A percentile compares a stretch with the other conserved stretches of the same genome.
phyloP scores from a whole-genome alignment of 2,888 invertebrate genomes.

The Conops quadrifasciatus region DNA sequence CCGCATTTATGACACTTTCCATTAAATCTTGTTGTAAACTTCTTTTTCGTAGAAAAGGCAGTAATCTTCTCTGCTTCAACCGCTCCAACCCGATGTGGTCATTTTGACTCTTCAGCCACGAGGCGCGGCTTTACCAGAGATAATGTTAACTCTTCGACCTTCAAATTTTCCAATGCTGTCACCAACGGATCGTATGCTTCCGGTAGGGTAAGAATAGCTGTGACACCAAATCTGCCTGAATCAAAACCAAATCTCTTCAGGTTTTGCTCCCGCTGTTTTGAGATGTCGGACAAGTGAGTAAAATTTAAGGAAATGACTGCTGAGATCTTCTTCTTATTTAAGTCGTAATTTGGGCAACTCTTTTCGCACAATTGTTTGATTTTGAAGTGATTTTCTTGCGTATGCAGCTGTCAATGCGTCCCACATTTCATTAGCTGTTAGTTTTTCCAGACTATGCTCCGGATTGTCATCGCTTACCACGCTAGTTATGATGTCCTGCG shows the following conservation, averaged over 20 bases:
- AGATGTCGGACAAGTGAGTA: constrained; percentile 3
- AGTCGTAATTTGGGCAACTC: constrained; percentile 8
- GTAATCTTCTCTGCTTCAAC: constrained; percentile 17
- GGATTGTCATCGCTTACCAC: constrained; percentile 17
- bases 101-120: constrained; percentile 5
- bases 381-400: constrained; percentile 15
- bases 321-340: background rate
- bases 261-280: constrained; percentile 4
- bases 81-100: background rate
- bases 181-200: constrained; percentile 22
- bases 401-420: background rate
- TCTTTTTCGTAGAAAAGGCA: constrained; percentile 16
- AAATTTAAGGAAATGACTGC: background rate
- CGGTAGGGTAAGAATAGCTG: constrained; percentile 20
- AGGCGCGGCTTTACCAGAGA: constrained; percentile 7
- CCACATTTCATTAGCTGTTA: constrained; percentile 18
- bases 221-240: constrained; percentile 6
- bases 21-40: constrained; percentile 6
- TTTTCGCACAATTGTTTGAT: constrained; percentile 14
- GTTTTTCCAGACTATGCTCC: constrained; percentile 9
- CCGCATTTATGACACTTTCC: constrained; percentile 29
- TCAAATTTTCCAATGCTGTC: constrained; percentile 1
- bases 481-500: constrained; percentile 17
- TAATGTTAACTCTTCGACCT: background rate
- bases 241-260: too few relatives aligned